A percentile compares a stretch with the other conserved stretches of the same genome.
Conservation (phyloP, 2,113 vertebrate species). For the Myotis davidii region DNA sequence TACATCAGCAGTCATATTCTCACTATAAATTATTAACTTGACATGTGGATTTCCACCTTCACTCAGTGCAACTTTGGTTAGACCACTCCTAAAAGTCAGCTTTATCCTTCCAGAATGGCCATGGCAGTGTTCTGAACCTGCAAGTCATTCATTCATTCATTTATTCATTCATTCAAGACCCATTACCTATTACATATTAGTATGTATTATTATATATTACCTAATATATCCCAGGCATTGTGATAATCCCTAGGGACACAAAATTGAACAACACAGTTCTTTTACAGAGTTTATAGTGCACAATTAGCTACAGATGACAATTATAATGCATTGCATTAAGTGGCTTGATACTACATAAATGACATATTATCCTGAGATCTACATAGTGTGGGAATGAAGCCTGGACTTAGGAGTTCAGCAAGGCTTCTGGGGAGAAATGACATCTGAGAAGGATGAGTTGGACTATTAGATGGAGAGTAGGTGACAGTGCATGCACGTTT, state of each 20-base stretch:
- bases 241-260: neutral
- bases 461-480: neutral
- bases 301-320: neutral
- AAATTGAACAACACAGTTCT: neutral
- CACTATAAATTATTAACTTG: neutral
- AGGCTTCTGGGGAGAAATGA: neutral
- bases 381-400: neutral
- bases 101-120: neutral
- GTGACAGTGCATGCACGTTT: neutral
- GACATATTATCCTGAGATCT: neutral
- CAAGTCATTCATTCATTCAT: neutral
- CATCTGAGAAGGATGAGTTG: neutral
- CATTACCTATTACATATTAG: neutral
- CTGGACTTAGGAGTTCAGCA: neutral
- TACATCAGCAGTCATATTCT: neutral
- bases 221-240: neutral
- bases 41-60: neutral
- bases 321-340: neutral
- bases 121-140: neutral
- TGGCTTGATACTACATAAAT: neutral
- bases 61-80: neutral
- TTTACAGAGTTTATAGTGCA: neutral
- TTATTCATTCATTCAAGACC: neutral
- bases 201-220: neutral
- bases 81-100: neutral